These are phyloP conservation scores for Oxyura jamaicensis DNA, from an alignment of 2,113 vertebrate genomes.

Conservation along the genomic window DNA sequence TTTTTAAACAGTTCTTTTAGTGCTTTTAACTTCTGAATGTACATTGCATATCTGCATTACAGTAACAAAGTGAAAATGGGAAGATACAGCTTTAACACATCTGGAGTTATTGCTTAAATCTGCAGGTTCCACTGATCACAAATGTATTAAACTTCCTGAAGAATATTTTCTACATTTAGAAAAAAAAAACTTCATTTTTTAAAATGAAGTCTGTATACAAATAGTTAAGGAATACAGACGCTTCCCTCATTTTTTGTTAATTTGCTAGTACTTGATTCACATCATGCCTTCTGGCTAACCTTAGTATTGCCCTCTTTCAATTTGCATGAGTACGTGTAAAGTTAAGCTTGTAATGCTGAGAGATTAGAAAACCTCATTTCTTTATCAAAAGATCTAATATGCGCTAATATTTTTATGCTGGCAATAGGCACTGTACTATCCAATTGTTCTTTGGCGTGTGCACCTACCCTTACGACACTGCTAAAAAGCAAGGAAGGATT, in stretches of 20 bases:
- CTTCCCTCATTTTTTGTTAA: neutral
- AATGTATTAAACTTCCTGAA: neutral
- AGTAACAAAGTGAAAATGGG: neutral
- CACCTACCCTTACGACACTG: neutral
- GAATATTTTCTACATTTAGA: neutral
- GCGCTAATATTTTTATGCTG: slow-evolving; percentile 32
- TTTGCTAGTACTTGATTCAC: neutral
- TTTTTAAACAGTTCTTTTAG: neutral
- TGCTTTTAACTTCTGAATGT: neutral
- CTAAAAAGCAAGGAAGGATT: neutral
- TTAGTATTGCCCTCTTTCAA: neutral
- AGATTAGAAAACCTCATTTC: slow-evolving; percentile 37
- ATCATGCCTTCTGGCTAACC: slow-evolving; percentile 37
- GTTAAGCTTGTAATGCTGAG: neutral
- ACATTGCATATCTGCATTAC: neutral
- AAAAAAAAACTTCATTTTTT: neutral
- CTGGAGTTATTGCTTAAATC: neutral
- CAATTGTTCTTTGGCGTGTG: neutral
- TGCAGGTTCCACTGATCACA: neutral
- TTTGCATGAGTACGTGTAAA: slow-evolving; percentile 26
- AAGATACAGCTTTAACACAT: neutral
- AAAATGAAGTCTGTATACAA: neutral
- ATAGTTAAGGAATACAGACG: neutral
- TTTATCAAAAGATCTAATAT: slow-evolving; percentile 37
- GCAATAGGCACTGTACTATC: neutral